Evolutionary conservation across 2,888 invertebrate genomes (phyloP).

Genomic region (Azorinus chamasolen): DNA sequence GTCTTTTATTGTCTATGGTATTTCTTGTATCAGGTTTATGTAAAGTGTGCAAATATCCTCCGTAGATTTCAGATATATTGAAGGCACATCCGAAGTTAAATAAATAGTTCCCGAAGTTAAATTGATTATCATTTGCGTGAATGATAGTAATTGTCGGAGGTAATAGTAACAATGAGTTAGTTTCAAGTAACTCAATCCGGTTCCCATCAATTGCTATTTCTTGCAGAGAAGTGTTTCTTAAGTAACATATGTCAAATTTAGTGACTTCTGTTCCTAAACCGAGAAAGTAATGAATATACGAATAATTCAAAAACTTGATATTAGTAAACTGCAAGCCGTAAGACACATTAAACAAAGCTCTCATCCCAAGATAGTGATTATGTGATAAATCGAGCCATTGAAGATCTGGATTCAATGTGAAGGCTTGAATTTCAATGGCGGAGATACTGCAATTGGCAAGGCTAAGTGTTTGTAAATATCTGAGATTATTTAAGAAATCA

Average conservation of each 20-base stretch:
- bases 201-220: slow-evolving; percentile 30
- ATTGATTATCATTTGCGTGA: slow-evolving; percentile 25
- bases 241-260: slow-evolving; percentile 31
- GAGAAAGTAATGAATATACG: slow-evolving; percentile 31
- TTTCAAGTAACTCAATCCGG: slow-evolving; percentile 20
- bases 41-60: not conserved
- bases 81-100: slow-evolving; percentile 21
- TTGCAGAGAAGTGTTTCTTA: slow-evolving; percentile 35
- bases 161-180: slow-evolving; percentile 10
- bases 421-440: not conserved
- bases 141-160: slow-evolving; percentile 21
- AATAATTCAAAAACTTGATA: slow-evolving; percentile 31
- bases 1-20: not conserved
- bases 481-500: not conserved
- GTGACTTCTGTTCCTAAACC: slow-evolving; percentile 18
- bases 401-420: not conserved
- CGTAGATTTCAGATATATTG: slow-evolving; percentile 1
- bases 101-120: slow-evolving; percentile 36
- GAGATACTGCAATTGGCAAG: not conserved
- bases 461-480: not conserved
- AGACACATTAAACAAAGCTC: slow-evolving; percentile 21
- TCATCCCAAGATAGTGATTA: slow-evolving; percentile 28
- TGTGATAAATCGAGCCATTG: slow-evolving; percentile 32
- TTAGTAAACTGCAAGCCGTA: slow-evolving; percentile 41
- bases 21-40: slow-evolving; percentile 3